A percentile compares a stretch with the other conserved stretches of the same genome.
Evolutionary conservation across 2,113 vertebrate species (phyloP).

Genomic region (Orientallactaga bullata): DNA sequence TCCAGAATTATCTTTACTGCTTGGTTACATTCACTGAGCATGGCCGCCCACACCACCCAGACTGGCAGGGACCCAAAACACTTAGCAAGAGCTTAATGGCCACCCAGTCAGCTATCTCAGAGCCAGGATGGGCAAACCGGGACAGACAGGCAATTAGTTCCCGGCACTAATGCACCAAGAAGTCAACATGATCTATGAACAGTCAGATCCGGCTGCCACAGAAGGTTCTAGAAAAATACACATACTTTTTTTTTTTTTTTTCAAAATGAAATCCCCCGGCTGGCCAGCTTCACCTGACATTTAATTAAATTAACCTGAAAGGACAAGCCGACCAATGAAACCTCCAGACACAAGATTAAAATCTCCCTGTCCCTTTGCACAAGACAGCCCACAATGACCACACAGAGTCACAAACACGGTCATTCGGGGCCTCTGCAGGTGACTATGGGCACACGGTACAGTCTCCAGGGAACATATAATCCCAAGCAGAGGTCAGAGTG

Average conservation of each 20-base stretch:
- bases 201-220: not conserved
- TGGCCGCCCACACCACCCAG: not conserved
- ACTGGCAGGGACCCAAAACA: conserved; percentile 33
- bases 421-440: not conserved
- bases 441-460: not conserved
- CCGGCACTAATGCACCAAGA: not conserved
- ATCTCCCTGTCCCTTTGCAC: not conserved
- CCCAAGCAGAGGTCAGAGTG: not conserved
- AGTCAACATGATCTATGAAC: not conserved
- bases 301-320: not conserved
- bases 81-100: not conserved
- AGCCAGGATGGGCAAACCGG: not conserved
- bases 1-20: not conserved
- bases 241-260: no score
- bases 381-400: fast-evolving
- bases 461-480: conserved; percentile 40
- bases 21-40: not conserved
- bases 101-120: not conserved
- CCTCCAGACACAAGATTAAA: not conserved
- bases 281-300: not conserved
- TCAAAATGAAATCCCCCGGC: not conserved
- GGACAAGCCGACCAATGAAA: not conserved
- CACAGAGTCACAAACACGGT: not conserved
- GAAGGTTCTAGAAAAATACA: not conserved
- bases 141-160: not conserved